Conservation (phyloP, 1,140 invertebrate genomes). For the Tetramorium parvispinum region DNA sequence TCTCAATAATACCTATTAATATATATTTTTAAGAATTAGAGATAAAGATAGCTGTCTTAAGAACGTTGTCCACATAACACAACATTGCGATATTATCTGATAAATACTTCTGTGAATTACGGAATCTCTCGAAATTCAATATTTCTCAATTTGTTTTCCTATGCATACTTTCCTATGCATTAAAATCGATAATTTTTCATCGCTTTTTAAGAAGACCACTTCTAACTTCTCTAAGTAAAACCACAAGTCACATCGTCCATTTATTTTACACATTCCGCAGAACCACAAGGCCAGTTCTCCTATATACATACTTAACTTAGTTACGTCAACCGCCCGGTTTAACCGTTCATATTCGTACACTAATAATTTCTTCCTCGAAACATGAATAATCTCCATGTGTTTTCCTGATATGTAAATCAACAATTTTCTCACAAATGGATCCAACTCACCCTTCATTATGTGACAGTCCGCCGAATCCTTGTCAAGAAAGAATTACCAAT, state of each 20-base stretch:
- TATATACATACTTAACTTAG: neutral
- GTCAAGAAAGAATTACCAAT: slow-evolving; percentile 10
- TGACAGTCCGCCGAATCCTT: slow-evolving; percentile 16
- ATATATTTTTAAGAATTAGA: neutral
- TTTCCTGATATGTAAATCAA: neutral
- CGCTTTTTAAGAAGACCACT: slow-evolving; percentile 2
- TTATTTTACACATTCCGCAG: slow-evolving; percentile 48
- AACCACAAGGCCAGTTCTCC: slow-evolving; percentile 27
- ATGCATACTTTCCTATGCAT: neutral
- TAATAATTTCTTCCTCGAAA: neutral
- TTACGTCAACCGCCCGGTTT: slow-evolving; percentile 36
- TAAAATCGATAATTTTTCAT: neutral
- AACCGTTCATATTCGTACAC: neutral
- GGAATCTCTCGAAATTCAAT: no score
- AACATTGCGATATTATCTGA: neutral
- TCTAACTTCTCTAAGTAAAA: neutral
- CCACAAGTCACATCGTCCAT: slow-evolving; percentile 14
- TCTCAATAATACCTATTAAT: neutral
- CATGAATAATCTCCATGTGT: neutral
- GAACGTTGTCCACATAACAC: neutral
- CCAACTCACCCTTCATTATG: slow-evolving; percentile 21
- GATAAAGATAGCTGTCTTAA: neutral
- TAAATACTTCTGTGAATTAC: neutral
- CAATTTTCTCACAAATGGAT: neutral
- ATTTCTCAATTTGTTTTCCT: neutral